Base-by-base conservation (phyloP, 2,113 vertebrate genomes). In the Cichladusa arquata region DNA sequence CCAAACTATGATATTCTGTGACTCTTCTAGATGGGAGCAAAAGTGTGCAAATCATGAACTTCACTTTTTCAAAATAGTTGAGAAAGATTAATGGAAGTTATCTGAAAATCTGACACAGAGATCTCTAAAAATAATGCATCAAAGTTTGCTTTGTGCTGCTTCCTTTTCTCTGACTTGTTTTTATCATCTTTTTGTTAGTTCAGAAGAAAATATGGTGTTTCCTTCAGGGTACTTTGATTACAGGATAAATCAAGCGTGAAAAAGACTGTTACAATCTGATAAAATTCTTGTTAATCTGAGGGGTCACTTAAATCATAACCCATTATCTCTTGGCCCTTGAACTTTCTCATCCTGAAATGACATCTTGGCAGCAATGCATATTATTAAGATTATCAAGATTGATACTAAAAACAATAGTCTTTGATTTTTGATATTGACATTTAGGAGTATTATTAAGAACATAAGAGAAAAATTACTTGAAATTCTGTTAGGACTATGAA, bases 221-320 rank as follows among this genome's bases (percentile, higher is more conserved):
- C 86, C 92, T 96, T 96, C 66, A 64, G 71, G 71, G 88, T 83
- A 62, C 34, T 94, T 86, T 95, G 69, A 96, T 94, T 94, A 90
- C 73, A 89, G 71, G 48, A 95, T 78, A 96, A 96, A 96, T 88
- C 34, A 93, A 95, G 74, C 34, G 3, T 96, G 82, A 81, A 97
- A 92, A 95, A 80, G 60, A 84, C 23, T 40, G 38, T 86, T 96
- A 60, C 29, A 65, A 84, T 80, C 84, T 92, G 91, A 95, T 92
- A 95, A 92, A 97, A 94, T 92, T 90, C 86, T 96, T 90, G 89
- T 91, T 96, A 95, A 96, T 79, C 36, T 87, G 76, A 80, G 44
- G 33, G 62, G 60, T 88, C 83, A 78, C 97, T 97, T 96, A 80
- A 93, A 97, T 92, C 70, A 69, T 69, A 92, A 94, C 28, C 66